Conservation (phyloP, 2,797 vertebrate genomes). For the Siniperca scherzeri region DNA sequence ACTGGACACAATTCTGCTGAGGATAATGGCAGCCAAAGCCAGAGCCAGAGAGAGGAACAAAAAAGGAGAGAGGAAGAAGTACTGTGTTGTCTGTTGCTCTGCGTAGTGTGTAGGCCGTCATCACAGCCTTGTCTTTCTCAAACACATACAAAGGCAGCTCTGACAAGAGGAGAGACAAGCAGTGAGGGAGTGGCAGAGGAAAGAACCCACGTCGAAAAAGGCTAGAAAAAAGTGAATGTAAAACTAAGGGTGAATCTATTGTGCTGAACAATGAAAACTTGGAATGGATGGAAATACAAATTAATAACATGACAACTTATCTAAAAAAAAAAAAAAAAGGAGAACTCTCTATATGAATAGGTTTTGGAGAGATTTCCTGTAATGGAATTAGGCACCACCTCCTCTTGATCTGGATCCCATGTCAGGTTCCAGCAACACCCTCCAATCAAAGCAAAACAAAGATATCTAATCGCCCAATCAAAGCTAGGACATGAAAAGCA, state of each 20-base stretch:
- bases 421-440: constrained; percentile 63
- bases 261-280: constrained; percentile 13
- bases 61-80: constrained; percentile 47
- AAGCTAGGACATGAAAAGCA: constrained; percentile 65
- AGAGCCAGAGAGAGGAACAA: constrained; percentile 25
- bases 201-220: constrained; percentile 36
- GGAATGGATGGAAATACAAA: background rate
- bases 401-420: constrained; percentile 41
- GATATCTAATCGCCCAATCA: constrained; percentile 69
- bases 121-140: constrained; percentile 66
- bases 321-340: constrained; percentile 15
- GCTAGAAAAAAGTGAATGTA: constrained; percentile 27
- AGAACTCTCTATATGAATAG: background rate
- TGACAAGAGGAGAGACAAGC: constrained; percentile 60
- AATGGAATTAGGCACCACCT: constrained; percentile 32
- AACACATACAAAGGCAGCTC: constrained; percentile 70
- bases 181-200: constrained; percentile 45
- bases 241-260: constrained; percentile 14
- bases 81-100: constrained; percentile 49
- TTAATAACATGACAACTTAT: background rate
- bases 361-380: constrained; percentile 30
- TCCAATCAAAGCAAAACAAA: constrained; percentile 69
- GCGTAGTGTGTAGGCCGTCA: constrained; percentile 52
- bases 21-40: constrained; percentile 37
- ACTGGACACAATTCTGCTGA: constrained; percentile 71